Percentiles rank a stretch among this genome's conserved stretches.
Conservation (phyloP, 2,113 vertebrate genomes). For the Pantherophis guttatus region DNA sequence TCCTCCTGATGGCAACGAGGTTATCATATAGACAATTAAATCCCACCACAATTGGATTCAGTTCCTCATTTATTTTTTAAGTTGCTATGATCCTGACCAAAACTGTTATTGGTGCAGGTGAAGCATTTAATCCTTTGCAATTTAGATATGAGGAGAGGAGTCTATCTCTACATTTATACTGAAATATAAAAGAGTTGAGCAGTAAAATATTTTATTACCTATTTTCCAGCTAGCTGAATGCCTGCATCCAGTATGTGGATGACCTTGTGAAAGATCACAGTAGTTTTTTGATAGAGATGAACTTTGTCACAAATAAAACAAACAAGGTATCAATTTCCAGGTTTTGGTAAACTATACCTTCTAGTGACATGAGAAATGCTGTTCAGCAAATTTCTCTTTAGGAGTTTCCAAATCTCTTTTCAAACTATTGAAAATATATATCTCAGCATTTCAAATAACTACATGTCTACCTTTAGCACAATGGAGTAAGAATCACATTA, state of each 20-base stretch:
- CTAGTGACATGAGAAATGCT: neutral
- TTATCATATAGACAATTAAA: neutral
- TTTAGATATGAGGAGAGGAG: neutral
- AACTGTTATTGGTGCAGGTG: neutral
- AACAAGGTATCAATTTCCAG: neutral
- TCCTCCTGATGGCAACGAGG: neutral
- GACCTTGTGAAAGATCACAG: neutral
- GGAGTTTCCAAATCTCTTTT: slow-evolving; percentile 1
- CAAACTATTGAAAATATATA: neutral
- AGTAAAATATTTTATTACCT: neutral
- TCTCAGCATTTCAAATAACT: slow-evolving; percentile 1
- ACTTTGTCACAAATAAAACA: neutral
- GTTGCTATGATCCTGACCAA: neutral
- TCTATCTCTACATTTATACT: neutral
- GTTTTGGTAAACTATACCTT: neutral
- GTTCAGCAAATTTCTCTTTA: neutral
- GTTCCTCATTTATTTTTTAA: neutral
- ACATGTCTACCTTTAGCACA: neutral
- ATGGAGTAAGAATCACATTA: neutral
- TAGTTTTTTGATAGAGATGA: neutral
- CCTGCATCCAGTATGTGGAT: neutral
- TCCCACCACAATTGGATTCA: neutral
- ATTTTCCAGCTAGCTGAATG: neutral
- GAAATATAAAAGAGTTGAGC: neutral
- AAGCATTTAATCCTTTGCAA: neutral